These are phyloP conservation scores for Aspidiotus destructor DNA, from an alignment of 2,888 invertebrate genomes.

Conservation along the genomic window DNA sequence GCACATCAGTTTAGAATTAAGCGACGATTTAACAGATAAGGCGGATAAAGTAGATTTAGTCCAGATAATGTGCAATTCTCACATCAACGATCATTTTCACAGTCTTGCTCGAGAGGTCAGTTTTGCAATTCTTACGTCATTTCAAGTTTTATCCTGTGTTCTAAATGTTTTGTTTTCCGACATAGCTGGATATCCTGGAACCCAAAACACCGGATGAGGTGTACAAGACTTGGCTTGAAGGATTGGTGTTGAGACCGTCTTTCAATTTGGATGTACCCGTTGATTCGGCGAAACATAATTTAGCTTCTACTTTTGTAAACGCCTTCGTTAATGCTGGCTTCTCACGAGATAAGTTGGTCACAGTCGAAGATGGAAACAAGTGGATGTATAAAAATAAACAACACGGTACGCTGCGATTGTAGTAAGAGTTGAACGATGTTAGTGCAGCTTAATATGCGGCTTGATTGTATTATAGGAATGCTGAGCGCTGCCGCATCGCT, in stretches of 20 bases:
- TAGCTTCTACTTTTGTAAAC: slow-evolving; percentile 96
- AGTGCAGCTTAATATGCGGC: background rate
- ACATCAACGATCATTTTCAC: slow-evolving; percentile 85
- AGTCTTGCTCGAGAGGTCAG: slow-evolving; percentile 80
- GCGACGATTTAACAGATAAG: slow-evolving; percentile 53
- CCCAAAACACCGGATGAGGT: slow-evolving; percentile 98
- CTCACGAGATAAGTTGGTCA: slow-evolving; percentile 87
- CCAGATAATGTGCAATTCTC: slow-evolving; percentile 88
- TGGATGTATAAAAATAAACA: slow-evolving; percentile 98
- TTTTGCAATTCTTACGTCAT: background rate
- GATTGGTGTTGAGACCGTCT: slow-evolving; percentile 38
- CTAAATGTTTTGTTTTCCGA: slow-evolving; percentile 35
- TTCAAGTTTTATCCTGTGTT: background rate
- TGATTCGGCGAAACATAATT: slow-evolving; percentile 91
- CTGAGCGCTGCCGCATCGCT: slow-evolving; percentile 93
- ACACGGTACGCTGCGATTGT: slow-evolving; percentile 49
- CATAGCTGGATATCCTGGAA: slow-evolving; percentile 93
- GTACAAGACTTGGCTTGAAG: slow-evolving; percentile 92
- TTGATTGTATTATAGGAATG: slow-evolving; percentile 55
- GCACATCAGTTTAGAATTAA: slow-evolving; percentile 75
- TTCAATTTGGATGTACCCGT: slow-evolving; percentile 47
- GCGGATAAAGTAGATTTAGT: slow-evolving; percentile 60
- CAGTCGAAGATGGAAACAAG: slow-evolving; percentile 69
- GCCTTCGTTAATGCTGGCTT: slow-evolving; percentile 98
- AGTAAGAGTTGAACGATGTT: background rate